Base-by-base conservation (phyloP, 2,797 vertebrate species). In the Acestrorhynchus altus region DNA sequence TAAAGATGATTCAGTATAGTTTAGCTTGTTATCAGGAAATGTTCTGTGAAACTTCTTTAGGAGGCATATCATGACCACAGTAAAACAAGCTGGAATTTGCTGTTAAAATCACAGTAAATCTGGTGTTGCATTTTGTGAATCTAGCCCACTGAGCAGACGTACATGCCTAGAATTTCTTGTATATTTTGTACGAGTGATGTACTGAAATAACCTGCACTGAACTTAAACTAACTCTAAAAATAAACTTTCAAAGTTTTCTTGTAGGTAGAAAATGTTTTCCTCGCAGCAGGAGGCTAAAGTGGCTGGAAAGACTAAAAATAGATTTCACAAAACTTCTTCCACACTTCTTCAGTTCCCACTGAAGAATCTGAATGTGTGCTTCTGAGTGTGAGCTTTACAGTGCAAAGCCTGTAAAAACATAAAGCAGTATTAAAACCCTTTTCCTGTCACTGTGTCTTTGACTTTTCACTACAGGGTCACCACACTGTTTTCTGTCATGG, bases 361-460 rank as follows among this genome's bases (percentile, higher is more conserved):
- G 42, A 10, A 42, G 10, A 2, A 22, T 42, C 18, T 6, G 57
- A 24, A 24, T 31, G 22, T 31, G 18, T 35, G 60, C 60, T n/a
- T n/a, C n/a, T n/a, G n/a, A n/a, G n/a, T n/a, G n/a, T n/a, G n/a
- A n/a, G n/a, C n/a, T n/a, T n/a, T n/a, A n/a, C n/a, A 64, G 16
- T 2, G 13, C 8, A 20, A n/a, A 35, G 20, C 40, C 11, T 42
- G 35, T 42, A 11, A 4, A 40, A n/a, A 10, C 20, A 42, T 9
- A 20, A 4, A 64, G 4, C 9, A 52, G 22, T 2, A 31, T 44
- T 51, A 26, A 35, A 26, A 51, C 9, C 66, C 12, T 13, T 11
- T 52, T 26, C 20, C 9, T 47, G 40, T 68, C 52, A 72, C 52
- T 67, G 73, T 76, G 22, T 70, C 56, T 70, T 59, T 67, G 61